phyloP scores from a whole-genome alignment of 2,113 vertebrate genomes.

The Psittacula cyanocephala region DNA sequence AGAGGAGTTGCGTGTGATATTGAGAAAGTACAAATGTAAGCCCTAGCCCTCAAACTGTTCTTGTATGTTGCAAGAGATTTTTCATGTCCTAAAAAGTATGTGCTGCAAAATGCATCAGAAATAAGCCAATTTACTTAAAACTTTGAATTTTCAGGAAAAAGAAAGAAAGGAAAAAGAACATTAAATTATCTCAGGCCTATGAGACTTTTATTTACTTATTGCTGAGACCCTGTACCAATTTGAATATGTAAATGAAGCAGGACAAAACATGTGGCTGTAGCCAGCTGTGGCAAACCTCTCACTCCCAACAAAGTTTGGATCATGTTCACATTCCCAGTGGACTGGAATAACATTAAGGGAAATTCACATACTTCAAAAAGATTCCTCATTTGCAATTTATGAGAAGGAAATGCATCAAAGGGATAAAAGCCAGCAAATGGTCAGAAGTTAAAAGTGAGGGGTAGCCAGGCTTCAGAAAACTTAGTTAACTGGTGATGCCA shows the following conservation, averaged over 20 bases:
- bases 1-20: background rate
- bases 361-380: constrained; percentile 43
- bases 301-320: background rate
- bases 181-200: background rate
- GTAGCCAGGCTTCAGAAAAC: constrained; percentile 18
- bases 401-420: constrained; percentile 40
- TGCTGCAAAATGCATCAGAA: background rate
- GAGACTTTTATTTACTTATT: background rate
- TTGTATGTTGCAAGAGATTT: background rate
- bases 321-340: background rate
- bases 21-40: background rate
- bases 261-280: background rate
- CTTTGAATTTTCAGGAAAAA: background rate
- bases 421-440: constrained; percentile 29
- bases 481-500: background rate
- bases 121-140: background rate
- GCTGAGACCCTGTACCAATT: background rate
- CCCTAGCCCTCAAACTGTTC: background rate
- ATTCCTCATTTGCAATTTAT: constrained; percentile 48
- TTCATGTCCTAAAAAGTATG: background rate
- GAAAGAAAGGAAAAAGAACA: background rate
- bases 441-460: constrained; percentile 40
- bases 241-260: background rate
- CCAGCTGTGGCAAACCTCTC: background rate
- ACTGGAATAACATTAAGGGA: constrained; percentile 5